Base-by-base conservation (phyloP, 1,140 invertebrate species). In the Homarus americanus region DNA sequence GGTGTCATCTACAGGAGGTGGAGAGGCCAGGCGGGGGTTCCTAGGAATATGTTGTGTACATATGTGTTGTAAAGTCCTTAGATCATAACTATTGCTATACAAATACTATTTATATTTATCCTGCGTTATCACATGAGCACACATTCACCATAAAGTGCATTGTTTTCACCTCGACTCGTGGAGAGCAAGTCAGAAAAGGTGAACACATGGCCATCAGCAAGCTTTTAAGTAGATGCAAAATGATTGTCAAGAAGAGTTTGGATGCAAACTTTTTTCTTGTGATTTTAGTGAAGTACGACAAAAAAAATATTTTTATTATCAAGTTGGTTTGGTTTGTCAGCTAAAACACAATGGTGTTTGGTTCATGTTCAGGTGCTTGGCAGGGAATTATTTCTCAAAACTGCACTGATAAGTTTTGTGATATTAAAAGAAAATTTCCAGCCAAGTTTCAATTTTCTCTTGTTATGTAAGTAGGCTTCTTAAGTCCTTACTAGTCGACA, bases 91-190 rank as follows among this genome's bases (percentile, higher is more conserved):
- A 85, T 91, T 85, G 83, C 82, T 91, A 91, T 91, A 91, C 73
- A 91, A 85, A 91, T 91, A 91, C 82, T 91, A 91, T 91, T 91
- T 91, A 91, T 91, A 91, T 91, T 89, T 91, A 91, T 91, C 83
- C 82, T 91, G 82, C 89, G 82, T 91, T 86, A 91, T 86, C 73
- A 91, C 89, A 91, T 79, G 75, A 86, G 89, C 89, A 91, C 89
- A 91, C 89, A 85, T 85, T 91, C 89, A 91, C 89, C 89, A 91
- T 85, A 79, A 91, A 91, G 83, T 91, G 89, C 82, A 85, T 85
- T 85, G 83, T 85, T 85, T 85, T 49, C 82, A 73, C 83, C 83
- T 75, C 75, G 66, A 86, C 83, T 86, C 69, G 41, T 75, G 83
- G 83, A 86, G 72, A 86, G 72, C 83, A 73, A 86, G 66, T 86